These are phyloP conservation scores for Dermolepida albohirtum DNA, from an alignment of 2,888 invertebrate species.

Conservation along the genomic window DNA sequence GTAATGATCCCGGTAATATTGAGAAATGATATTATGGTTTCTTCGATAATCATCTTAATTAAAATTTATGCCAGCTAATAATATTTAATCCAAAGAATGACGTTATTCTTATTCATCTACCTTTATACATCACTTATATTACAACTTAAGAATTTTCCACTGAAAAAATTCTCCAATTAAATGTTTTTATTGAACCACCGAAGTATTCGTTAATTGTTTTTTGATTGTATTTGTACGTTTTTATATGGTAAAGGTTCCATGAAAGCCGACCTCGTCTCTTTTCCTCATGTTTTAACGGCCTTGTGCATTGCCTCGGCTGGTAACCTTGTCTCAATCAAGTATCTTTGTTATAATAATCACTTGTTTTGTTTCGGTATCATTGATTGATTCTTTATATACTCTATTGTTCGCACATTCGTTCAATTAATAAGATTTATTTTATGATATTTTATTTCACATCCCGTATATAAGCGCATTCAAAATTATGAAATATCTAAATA, in stretches of 20 bases:
- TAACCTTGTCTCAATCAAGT: slow-evolving; percentile 21
- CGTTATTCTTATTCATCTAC: neutral
- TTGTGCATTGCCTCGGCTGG: slow-evolving; percentile 23
- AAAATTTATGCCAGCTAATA: no score
- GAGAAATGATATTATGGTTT: no score
- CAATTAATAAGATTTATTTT: no score
- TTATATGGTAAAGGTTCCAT: slow-evolving; percentile 8
- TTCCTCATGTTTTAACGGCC: slow-evolving; percentile 15
- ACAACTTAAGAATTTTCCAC: neutral
- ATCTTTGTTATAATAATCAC: slow-evolving; percentile 16
- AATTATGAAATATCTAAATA: no score
- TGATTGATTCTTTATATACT: slow-evolving; percentile 11
- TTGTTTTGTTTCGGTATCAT: slow-evolving; percentile 3
- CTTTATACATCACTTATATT: neutral
- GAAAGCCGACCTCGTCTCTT: slow-evolving; percentile 15
- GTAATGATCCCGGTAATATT: no score
- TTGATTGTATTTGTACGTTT: slow-evolving; percentile 10
- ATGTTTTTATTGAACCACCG: neutral
- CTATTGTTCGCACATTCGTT: slow-evolving; percentile 3
- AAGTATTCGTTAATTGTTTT: slow-evolving; percentile 9
- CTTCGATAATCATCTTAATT: no score
- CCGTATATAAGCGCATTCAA: no score
- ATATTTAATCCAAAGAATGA: neutral
- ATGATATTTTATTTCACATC: no score
- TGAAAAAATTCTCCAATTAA: no score